A percentile compares a stretch with the other conserved stretches of the same genome.
phyloP scores from a whole-genome alignment of 1,140 invertebrate genomes.

The Zaprionus capensis region DNA sequence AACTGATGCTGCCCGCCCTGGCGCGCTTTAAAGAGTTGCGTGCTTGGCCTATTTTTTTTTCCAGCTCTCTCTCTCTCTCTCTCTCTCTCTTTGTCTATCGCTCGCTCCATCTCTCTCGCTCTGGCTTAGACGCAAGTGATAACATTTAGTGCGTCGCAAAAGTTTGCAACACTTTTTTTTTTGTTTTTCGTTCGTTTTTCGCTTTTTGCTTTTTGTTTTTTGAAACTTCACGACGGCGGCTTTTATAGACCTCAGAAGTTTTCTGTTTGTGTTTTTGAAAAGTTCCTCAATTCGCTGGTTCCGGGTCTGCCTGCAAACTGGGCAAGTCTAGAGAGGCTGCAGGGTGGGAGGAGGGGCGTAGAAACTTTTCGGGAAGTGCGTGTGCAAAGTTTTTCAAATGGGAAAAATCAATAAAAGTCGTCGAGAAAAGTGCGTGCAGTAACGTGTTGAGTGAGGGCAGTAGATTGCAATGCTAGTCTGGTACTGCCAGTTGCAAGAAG shows the following conservation, averaged over 20 bases:
- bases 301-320: slow-evolving; percentile 2
- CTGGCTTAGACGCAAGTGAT: slow-evolving; percentile 68
- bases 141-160: slow-evolving; percentile 81
- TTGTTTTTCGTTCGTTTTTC: slow-evolving; percentile 16
- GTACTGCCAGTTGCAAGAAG: background rate
- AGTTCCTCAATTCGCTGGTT: slow-evolving; percentile 49
- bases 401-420: slow-evolving; percentile 48
- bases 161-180: slow-evolving; percentile 65
- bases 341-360: background rate
- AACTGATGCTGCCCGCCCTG: slow-evolving; percentile 24
- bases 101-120: slow-evolving; percentile 20
- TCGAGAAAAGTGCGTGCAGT: slow-evolving; percentile 39
- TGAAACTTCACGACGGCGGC: slow-evolving; percentile 57
- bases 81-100: background rate
- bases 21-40: slow-evolving; percentile 72
- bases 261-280: slow-evolving; percentile 76
- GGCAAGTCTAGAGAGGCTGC: slow-evolving; percentile 19
- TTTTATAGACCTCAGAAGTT: slow-evolving; percentile 73
- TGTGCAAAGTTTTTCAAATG: slow-evolving; percentile 20
- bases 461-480: slow-evolving; percentile 2
- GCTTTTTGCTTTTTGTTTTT: slow-evolving; percentile 27
- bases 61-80: background rate
- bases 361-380: slow-evolving; percentile 4
- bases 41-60: slow-evolving; percentile 13
- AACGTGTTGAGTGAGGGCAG: background rate